Conservation (phyloP, 2,888 invertebrate genomes). For the Conchocele bisecta region DNA sequence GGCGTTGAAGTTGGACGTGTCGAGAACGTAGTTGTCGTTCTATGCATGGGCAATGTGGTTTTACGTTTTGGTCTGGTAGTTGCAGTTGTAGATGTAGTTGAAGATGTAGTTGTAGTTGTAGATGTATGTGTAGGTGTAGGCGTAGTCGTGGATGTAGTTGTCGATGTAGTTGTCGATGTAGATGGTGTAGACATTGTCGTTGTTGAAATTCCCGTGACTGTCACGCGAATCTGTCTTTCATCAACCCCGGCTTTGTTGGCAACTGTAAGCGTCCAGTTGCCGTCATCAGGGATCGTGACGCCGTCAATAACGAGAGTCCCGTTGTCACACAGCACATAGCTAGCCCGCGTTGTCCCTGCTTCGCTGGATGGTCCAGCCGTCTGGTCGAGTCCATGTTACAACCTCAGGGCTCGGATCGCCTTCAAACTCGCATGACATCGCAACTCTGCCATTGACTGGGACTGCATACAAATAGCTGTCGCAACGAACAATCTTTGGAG, state of each 20-base stretch:
- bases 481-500: conserved; percentile 60
- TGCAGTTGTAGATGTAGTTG: conserved; percentile 16
- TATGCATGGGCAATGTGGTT: not conserved
- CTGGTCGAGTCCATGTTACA: conserved; percentile 59
- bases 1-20: too few relatives aligned
- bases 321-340: conserved; percentile 40
- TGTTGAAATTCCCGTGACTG: conserved; percentile 50
- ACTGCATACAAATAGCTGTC: conserved; percentile 33
- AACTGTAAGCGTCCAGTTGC: conserved; percentile 53
- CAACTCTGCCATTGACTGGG: conserved; percentile 31
- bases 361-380: conserved; percentile 41
- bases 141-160: conserved; percentile 36
- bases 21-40: not conserved
- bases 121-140: conserved; percentile 23
- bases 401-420: conserved; percentile 66
- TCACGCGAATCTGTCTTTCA: conserved; percentile 22
- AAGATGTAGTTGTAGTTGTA: conserved; percentile 17
- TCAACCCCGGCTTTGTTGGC: conserved; percentile 48
- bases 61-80: not conserved
- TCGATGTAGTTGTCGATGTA: conserved; percentile 36
- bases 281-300: conserved; percentile 40
- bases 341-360: conserved; percentile 19
- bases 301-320: conserved; percentile 57
- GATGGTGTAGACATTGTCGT: conserved; percentile 47
- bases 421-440: conserved; percentile 52